These are phyloP conservation scores for Peromyscus nudipes DNA, from an alignment of 2,797 vertebrate species.

Conservation along the genomic window DNA sequence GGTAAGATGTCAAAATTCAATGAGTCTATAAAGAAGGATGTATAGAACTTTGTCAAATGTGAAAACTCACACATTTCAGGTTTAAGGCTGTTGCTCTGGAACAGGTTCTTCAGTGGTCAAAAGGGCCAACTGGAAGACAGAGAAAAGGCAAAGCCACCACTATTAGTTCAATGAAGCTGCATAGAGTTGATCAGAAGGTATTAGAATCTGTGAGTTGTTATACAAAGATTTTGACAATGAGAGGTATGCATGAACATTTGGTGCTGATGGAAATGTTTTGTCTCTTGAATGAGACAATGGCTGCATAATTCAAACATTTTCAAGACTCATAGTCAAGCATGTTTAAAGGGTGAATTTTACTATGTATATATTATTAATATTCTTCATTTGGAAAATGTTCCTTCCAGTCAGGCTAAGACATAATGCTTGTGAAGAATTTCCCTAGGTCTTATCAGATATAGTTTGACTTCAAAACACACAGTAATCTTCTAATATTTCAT, in stretches of 20 bases:
- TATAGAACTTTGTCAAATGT: background rate
- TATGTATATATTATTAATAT: background rate
- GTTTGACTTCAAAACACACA: conserved; percentile 30
- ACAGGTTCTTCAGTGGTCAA: background rate
- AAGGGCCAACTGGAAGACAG: background rate
- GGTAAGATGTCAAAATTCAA: background rate
- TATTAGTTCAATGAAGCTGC: background rate
- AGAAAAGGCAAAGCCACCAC: background rate
- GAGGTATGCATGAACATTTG: background rate
- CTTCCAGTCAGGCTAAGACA: conserved; percentile 8
- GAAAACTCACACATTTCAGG: background rate
- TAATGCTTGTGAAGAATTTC: background rate
- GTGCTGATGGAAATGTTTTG: background rate
- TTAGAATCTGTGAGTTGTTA: background rate
- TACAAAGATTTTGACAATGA: background rate
- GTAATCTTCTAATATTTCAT: background rate
- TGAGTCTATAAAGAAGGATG: background rate
- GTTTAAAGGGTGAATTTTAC: background rate
- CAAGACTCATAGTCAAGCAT: background rate
- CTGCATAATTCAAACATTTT: background rate
- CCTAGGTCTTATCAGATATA: background rate
- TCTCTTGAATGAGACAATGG: background rate
- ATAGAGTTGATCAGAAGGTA: background rate
- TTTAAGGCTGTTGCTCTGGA: background rate
- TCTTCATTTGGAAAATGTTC: conserved; percentile 34